Base-by-base conservation (phyloP, 2,888 invertebrate species). In the Cinara cedri region DNA sequence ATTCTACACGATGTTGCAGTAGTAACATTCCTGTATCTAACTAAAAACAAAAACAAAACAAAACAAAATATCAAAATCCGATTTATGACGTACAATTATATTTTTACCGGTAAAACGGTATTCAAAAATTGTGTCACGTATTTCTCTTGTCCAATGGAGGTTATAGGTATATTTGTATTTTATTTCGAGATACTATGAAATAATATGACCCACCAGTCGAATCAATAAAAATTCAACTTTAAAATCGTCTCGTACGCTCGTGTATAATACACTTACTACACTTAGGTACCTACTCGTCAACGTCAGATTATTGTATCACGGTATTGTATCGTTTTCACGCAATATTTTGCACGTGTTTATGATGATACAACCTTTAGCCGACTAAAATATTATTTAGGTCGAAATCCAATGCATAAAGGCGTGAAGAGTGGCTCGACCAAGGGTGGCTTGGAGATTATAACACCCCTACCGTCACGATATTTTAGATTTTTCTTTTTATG, bases 11-110 rank as follows among this genome's bases (percentile, higher is more conserved):
- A 13, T 65, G 63, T 74, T 68, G 68, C 49, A 70, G 68, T 76
- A 68, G 76, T 78, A 78, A 78, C 78, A 78, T 78, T 78, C 78
- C 78, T 78, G 78, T 68, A 70, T 51, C 70, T 78, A 42, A 60
- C 78, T 78, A 3, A 1, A 55, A 70, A 57, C 3, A 57, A 44
- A n/a, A 9, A 46, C 4, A 68, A 65, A 11, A 4, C n/a, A 21
- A 19, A 10, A 26, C 13, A 14, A n/a, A 9, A 34, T 54, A 54
- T 54, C 1, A 1, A 34, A 16, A 21, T 42, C 42, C 1, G 13
- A 63, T 44, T 4, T 57, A 24, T 46, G n/a, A 46, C 10, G 13
- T 13, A 46, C 10, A 46, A 46, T 46, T 8, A 46, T 46, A 46
- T 13, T 46, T n/a, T n/a, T n/a, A n/a, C n/a, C n/a, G n/a, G n/a